These are phyloP conservation scores for Salvator merianae DNA, from an alignment of 2,113 vertebrate species.

Conservation along the genomic window DNA sequence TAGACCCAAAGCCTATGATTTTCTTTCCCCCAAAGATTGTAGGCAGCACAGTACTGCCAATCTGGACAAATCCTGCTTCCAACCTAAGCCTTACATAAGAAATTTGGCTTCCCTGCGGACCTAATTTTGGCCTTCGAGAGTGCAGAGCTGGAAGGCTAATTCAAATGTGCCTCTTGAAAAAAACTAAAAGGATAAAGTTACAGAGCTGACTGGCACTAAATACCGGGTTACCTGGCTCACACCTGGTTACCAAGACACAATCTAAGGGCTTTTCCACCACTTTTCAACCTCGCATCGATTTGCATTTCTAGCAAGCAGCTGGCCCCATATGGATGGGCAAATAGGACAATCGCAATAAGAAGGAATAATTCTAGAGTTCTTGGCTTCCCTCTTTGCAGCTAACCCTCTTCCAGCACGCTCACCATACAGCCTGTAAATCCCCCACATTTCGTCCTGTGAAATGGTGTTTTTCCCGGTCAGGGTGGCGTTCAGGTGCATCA, in stretches of 20 bases:
- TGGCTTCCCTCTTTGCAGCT: not conserved
- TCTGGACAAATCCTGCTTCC: too few relatives aligned
- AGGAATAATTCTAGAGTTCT: rapidly evolving
- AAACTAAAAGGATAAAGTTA: not conserved
- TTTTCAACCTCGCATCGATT: not conserved
- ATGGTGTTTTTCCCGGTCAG: slow-evolving; percentile 88
- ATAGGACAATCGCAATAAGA: not conserved
- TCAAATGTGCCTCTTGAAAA: too few relatives aligned
- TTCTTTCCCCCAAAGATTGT: not conserved
- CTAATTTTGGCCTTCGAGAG: not conserved
- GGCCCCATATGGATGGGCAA: not conserved
- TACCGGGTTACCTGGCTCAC: too few relatives aligned
- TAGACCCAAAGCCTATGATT: not conserved
- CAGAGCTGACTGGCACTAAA: not conserved
- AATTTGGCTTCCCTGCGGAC: not conserved
- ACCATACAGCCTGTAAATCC: slow-evolving; percentile 93
- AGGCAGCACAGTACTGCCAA: not conserved
- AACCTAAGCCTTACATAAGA: not conserved
- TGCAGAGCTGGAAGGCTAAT: not conserved
- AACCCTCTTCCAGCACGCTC: not conserved
- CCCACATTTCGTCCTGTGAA: slow-evolving; percentile 96
- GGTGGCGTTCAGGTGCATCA: slow-evolving; percentile 97
- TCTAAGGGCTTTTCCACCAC: too few relatives aligned
- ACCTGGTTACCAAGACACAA: too few relatives aligned
- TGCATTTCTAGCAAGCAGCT: not conserved